Conservation (phyloP, 2,888 invertebrate genomes). For the Diarsia dahlii region DNA sequence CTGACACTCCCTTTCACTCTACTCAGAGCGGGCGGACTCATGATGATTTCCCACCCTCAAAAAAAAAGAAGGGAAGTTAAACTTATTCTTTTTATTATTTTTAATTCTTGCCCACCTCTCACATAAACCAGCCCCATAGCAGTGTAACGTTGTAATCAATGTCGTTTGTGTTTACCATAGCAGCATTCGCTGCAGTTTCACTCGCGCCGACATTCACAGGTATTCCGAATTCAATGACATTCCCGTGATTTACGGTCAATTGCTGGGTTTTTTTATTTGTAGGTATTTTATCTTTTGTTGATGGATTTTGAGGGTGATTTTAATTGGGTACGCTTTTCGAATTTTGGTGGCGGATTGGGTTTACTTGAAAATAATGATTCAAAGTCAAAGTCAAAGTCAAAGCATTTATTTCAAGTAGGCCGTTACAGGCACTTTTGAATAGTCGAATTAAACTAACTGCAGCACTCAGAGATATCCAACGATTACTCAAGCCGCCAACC, state of each 20-base stretch:
- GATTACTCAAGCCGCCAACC: too few relatives aligned
- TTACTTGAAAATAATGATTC: background rate
- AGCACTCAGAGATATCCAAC: too few relatives aligned
- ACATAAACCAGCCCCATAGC: constrained; percentile 57
- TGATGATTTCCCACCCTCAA: too few relatives aligned
- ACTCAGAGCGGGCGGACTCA: too few relatives aligned
- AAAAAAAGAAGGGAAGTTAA: too few relatives aligned
- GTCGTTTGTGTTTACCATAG: constrained; percentile 73
- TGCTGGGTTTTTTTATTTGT: constrained; percentile 28
- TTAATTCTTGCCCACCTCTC: constrained; percentile 32
- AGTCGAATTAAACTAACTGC: too few relatives aligned
- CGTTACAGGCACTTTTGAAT: too few relatives aligned
- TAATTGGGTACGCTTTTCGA: constrained; percentile 1
- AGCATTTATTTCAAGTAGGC: too few relatives aligned
- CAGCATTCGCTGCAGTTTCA: constrained; percentile 48
- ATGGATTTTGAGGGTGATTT: constrained; percentile 22
- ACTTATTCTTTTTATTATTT: background rate
- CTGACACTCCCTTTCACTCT: too few relatives aligned
- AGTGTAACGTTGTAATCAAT: constrained; percentile 77
- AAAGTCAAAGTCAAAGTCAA: too few relatives aligned
- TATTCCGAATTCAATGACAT: constrained; percentile 49
- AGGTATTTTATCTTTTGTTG: constrained; percentile 8
- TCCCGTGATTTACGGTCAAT: constrained; percentile 42
- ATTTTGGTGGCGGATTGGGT: background rate
- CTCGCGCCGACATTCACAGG: constrained; percentile 40